Evolutionary conservation across 1,140 invertebrate species (phyloP), one percentile per base, ranked within the genome.

Genomic region (Brachystomella parvula): DNA sequence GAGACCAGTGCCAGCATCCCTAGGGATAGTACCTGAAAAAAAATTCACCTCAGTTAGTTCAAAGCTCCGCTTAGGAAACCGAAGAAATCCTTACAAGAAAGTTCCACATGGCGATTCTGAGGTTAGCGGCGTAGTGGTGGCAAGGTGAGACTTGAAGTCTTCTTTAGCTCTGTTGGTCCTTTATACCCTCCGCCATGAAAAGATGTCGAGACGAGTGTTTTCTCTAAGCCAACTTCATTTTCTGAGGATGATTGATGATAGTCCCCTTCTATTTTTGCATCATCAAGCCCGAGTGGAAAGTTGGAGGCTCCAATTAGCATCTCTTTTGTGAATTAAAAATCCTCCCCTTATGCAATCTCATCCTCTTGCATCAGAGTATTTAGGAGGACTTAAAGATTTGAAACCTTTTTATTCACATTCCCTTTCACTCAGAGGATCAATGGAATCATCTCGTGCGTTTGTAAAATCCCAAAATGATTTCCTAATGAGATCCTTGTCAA

Each of bases 1-100:
- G 58, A 24, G 12, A 59, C 59, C 2, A 67, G 65, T n/a, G 53
- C 57, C 65, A 15, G 60, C 26, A 61, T 64, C 63, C 66, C 53
- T 62, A 31, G 65, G 19, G 15, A 65, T 33, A 49, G 57, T 6
- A 15, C 12, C 26, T 15, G 12, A 56, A 44, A 56, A 56, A 56
- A 56, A 15, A 9, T 32, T 60, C 26, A 60, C n/a, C n/a, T n/a
- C n/a, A n/a, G n/a, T n/a, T n/a, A n/a, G n/a, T n/a, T n/a, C n/a
- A n/a, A n/a, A n/a, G n/a, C n/a, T n/a, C n/a, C n/a, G n/a, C n/a
- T n/a, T n/a, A n/a, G n/a, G n/a, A n/a, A n/a, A n/a, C n/a, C n/a
- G n/a, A n/a, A n/a, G n/a, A n/a, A n/a, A n/a, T n/a, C n/a, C 26
- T 21, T 60, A 30, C 28, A 31, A 60, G 28, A 28, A 60, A 6